Conservation (phyloP, 1,140 invertebrate genomes). For the Pachypeltis micranthus region DNA sequence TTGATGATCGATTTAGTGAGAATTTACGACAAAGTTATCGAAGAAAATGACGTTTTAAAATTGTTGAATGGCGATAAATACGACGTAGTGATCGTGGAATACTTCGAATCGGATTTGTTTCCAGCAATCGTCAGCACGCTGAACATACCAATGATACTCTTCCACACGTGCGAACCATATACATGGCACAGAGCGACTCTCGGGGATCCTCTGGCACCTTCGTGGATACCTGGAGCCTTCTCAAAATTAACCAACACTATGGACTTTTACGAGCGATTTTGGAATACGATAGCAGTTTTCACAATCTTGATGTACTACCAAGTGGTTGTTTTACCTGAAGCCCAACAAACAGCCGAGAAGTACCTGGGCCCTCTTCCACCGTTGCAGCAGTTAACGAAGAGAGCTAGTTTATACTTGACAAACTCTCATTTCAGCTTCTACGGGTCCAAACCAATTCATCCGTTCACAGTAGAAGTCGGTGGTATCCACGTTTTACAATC, state of each 20-base stretch:
- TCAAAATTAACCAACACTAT: slow-evolving; percentile 13
- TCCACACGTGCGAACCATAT: slow-evolving; percentile 43
- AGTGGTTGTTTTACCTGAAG: not conserved
- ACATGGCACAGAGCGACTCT: slow-evolving; percentile 43
- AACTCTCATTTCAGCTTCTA: slow-evolving; percentile 50
- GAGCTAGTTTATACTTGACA: slow-evolving; percentile 47
- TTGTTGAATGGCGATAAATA: slow-evolving; percentile 16
- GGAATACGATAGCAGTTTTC: slow-evolving; percentile 15
- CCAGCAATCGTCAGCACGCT: slow-evolving; percentile 30
- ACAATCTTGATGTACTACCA: slow-evolving; percentile 1
- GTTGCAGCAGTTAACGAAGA: slow-evolving; percentile 41
- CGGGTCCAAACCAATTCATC: slow-evolving; percentile 42
- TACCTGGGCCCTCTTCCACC: slow-evolving; percentile 31
- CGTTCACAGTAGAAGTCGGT: slow-evolving; percentile 51
- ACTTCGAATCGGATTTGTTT: slow-evolving; percentile 24
- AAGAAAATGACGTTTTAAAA: not conserved
- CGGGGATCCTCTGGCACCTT: slow-evolving; percentile 23
- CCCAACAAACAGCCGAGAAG: slow-evolving; percentile 19
- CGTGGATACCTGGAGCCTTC: slow-evolving; percentile 24
- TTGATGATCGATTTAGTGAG: not conserved
- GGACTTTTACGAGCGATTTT: slow-evolving; percentile 23
- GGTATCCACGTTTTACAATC: slow-evolving; percentile 48
- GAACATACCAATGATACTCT: slow-evolving; percentile 41
- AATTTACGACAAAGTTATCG: not conserved
- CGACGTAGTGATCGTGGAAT: slow-evolving; percentile 25